phyloP scores from a whole-genome alignment of 1,140 invertebrate species.

The Littorina saxatilis region DNA sequence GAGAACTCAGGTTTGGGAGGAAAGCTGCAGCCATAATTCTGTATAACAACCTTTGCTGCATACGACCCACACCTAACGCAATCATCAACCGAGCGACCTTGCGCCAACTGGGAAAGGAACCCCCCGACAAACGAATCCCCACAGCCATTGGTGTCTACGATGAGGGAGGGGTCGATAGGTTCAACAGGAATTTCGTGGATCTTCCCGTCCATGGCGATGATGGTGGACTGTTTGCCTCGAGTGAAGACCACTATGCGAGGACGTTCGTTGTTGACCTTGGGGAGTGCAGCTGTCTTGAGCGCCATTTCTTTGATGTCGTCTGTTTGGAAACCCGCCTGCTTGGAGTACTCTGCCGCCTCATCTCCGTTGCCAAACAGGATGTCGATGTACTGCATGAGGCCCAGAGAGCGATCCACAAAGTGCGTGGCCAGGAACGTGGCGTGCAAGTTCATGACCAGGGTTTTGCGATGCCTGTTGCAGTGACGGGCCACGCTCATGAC shows the following conservation, averaged over 20 bases:
- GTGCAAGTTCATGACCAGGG: constrained; percentile 95
- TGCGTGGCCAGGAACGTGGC: constrained; percentile 96
- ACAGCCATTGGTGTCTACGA: constrained; percentile 95
- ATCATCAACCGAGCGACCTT: constrained; percentile 83
- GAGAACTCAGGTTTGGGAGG: constrained; percentile 65
- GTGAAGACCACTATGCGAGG: constrained; percentile 90
- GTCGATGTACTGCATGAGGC: constrained; percentile 94
- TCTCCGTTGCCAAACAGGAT: constrained; percentile 97
- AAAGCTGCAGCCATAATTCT: constrained; percentile 71
- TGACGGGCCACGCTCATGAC: constrained; percentile 89
- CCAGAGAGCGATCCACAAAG: constrained; percentile 88
- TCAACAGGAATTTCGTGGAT: constrained; percentile 58
- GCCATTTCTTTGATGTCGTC: constrained; percentile 91
- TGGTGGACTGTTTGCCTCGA: constrained; percentile 90
- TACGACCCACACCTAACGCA: constrained; percentile 88
- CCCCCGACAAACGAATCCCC: constrained; percentile 98
- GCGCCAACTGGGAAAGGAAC: constrained; percentile 93
- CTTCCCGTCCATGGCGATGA: constrained; percentile 82
- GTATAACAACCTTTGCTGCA: constrained; percentile 71
- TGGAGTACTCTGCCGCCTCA: constrained; percentile 90
- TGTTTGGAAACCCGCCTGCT: constrained; percentile 83
- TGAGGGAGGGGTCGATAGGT: constrained; percentile 56
- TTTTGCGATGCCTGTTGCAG: constrained; percentile 83
- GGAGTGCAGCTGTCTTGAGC: constrained; percentile 83
- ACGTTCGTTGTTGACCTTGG: constrained; percentile 84